These are phyloP conservation scores for Threskiornis aethiopicus DNA, from an alignment of 2,797 vertebrate genomes.

Conservation along the genomic window DNA sequence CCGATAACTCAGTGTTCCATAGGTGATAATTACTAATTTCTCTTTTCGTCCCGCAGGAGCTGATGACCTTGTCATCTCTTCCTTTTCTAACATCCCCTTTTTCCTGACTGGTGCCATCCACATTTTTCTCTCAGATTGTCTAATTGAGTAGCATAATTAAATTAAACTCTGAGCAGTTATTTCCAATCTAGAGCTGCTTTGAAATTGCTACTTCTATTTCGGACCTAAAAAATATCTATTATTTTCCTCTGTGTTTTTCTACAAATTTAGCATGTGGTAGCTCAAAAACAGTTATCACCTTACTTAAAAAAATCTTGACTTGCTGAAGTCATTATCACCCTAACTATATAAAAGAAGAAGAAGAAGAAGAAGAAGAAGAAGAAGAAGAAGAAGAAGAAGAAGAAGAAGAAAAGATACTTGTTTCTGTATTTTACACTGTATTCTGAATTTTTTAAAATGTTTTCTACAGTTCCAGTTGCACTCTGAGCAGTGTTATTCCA, in stretches of 20 bases:
- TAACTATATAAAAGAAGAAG: not conserved
- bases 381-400: not conserved
- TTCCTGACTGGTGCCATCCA: not conserved
- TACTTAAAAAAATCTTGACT: not conserved
- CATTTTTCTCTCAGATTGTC: not conserved
- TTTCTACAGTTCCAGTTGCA: not conserved
- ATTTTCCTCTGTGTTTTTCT: not conserved
- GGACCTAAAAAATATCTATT: not conserved
- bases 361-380: not conserved
- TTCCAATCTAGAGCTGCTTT: not conserved
- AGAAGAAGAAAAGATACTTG: not conserved
- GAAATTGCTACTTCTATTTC: not conserved
- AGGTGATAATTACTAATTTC: slow-evolving; percentile 32
- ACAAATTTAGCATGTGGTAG: not conserved
- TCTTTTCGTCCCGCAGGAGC: not conserved
- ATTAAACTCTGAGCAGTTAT: not conserved
- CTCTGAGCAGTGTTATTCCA: not conserved
- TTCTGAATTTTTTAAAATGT: not conserved
- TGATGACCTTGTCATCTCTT: not conserved
- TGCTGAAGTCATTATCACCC: fast-evolving
- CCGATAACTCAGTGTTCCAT: not conserved
- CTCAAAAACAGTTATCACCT: not conserved
- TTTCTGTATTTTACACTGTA: not conserved
- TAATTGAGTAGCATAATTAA: slow-evolving; percentile 23
- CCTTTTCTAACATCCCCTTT: not conserved